phyloP scores from a whole-genome alignment of 2,888 invertebrate genomes.

The Polyploca ridens region DNA sequence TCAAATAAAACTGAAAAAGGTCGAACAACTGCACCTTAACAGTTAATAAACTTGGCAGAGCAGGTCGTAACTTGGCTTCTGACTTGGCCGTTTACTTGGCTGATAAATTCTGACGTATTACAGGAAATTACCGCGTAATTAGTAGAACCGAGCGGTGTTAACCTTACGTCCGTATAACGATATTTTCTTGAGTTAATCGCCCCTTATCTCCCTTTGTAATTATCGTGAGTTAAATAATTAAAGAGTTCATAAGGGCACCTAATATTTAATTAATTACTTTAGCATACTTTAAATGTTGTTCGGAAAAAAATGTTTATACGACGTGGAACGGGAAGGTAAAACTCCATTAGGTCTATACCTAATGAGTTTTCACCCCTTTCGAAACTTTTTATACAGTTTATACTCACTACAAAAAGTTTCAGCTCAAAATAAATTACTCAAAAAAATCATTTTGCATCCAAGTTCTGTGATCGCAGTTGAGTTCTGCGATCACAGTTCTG shows the following conservation, averaged over 20 bases:
- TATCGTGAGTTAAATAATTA: background rate
- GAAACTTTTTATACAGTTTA: too few species aligned
- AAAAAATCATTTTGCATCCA: too few species aligned
- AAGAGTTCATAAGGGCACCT: background rate
- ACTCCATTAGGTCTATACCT: too few species aligned
- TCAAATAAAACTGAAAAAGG: background rate
- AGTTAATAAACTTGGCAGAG: constrained; percentile 1
- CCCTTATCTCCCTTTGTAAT: background rate
- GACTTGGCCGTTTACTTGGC: background rate
- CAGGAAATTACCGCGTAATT: constrained; percentile 2
- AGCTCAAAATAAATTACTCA: too few species aligned
- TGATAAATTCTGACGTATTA: constrained; percentile 4
- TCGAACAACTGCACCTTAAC: background rate
- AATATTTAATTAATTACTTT: background rate
- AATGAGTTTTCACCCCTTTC: too few species aligned
- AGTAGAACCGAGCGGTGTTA: background rate
- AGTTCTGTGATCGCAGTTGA: too few species aligned
- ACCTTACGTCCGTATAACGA: constrained; percentile 1
- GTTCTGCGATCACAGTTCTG: too few species aligned
- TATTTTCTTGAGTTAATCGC: background rate
- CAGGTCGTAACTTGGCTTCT: background rate
- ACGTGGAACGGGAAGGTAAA: too few species aligned
- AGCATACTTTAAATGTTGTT: too few species aligned
- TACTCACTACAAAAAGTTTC: too few species aligned
- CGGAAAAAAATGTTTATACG: too few species aligned